Percentiles rank a stretch among this genome's conserved stretches.
These are phyloP conservation scores for Porites evermanni DNA, from an alignment of 92 coral and sea anemone species.

Conservation along the genomic window DNA sequence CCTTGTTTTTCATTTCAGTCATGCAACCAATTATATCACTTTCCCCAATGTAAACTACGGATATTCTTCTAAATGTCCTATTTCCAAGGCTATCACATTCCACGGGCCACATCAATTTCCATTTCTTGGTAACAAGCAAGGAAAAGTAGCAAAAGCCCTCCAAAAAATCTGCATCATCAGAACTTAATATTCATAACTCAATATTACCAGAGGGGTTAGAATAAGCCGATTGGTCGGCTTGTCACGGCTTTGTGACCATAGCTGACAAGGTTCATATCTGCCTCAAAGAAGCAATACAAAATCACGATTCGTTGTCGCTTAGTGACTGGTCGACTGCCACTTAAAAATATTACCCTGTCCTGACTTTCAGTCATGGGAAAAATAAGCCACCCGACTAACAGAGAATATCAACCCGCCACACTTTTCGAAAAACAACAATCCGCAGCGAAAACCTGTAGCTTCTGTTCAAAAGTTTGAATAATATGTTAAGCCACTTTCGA, in stretches of 20 bases:
- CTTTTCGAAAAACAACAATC: not conserved
- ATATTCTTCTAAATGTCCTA: not conserved
- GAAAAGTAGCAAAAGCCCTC: not conserved
- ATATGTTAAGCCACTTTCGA: conserved; percentile 6
- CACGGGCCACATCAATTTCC: not conserved
- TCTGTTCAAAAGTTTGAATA: conserved; percentile 11
- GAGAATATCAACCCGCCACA: conserved; percentile 4
- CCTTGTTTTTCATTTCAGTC: conserved; percentile 32
- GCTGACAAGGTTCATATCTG: conserved; percentile 21
- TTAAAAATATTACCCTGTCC: conserved; percentile 28
- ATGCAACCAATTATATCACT: conserved; percentile 34
- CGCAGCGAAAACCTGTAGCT: conserved; percentile 18
- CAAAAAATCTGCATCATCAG: not conserved
- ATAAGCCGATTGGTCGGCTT: conserved; percentile 9
- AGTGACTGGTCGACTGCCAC: conserved; percentile 21
- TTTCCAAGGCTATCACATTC: not conserved
- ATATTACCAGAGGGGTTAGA: conserved; percentile 9
- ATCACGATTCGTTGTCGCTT: conserved; percentile 22
- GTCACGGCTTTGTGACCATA: conserved; percentile 36
- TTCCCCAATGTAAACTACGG: not conserved
- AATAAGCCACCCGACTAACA: conserved; percentile 6
- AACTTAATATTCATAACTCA: conserved; percentile 13
- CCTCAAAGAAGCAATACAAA: conserved; percentile 29
- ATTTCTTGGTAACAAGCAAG: not conserved
- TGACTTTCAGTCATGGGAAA: conserved; percentile 2